Evolutionary conservation across 2,888 invertebrate species (phyloP), one percentile per base, ranked within the genome.

Genomic region (Geotrupes spiniger): DNA sequence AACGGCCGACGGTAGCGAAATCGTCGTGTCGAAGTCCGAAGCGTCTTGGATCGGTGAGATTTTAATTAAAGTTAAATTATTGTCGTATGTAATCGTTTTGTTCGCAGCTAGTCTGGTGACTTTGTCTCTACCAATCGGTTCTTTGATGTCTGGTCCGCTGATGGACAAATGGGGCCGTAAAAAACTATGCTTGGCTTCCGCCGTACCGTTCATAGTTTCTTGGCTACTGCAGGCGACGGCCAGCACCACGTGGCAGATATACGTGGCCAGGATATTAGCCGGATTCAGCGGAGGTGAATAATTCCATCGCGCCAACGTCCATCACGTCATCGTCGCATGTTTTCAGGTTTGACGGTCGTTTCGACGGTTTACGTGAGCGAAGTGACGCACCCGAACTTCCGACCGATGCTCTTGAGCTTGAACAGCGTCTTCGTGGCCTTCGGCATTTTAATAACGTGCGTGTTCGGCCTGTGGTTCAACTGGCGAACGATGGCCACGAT

Each of bases 361-460:
- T 70, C 73, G 2, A 46, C 80, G 27, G 76, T 81, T 6, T 82
- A 81, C 62, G 78, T 79, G 1, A 77, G 80, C 27, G 81, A 82
- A 68, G 76, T 80, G 21, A 65, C 78, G 1, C 79, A 80, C 68
- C 75, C 78, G 1, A 68, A 69, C 43, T 69, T 76, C 36, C 67
- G 81, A 16, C 74, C 79, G 28, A 78, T 79, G 76, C 63, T 81
- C 12, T 64, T 81, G 4, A 76, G 78, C 33, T 65, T 79, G 2
- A 81, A 79, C 61, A 80, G 80, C 49, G 76, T 81, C 4, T 79
- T 76, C 57, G 79, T 81, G 0, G 77, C 80, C 0, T 69, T 80
- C 37, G 82, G 82, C 14, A 78, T 82, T 51, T 63, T 82, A 5
- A 53, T 80, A 4, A 77, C 78, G 0, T 80, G 78, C 41, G 58